phyloP scores from a whole-genome alignment of 2,888 invertebrate species.

The Coelinius sp. region DNA sequence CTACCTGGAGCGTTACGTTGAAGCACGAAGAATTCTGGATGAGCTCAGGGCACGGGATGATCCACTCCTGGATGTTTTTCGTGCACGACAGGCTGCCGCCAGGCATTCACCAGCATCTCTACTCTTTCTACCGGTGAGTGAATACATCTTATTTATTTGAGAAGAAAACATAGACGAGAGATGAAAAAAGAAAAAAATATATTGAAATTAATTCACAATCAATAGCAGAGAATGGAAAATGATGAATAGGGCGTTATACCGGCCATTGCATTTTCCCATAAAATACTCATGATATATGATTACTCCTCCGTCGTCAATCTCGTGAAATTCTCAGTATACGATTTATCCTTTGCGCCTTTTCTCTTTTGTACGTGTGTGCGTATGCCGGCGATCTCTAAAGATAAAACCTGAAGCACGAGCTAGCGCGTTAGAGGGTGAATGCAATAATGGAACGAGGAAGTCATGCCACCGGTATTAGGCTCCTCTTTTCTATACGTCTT shows the following conservation, averaged over 20 bases:
- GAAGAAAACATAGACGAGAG: too few relatives aligned
- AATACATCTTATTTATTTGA: too few relatives aligned
- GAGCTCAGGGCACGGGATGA: slow-evolving; percentile 77
- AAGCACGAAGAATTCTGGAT: slow-evolving; percentile 76
- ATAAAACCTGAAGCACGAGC: slow-evolving; percentile 24
- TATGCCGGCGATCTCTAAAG: slow-evolving; percentile 19
- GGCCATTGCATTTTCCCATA: not conserved
- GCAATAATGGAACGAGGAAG: slow-evolving; percentile 47
- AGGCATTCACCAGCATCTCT: slow-evolving; percentile 77
- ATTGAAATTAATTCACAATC: not conserved
- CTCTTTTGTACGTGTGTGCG: slow-evolving; percentile 4
- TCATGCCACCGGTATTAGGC: slow-evolving; percentile 31
- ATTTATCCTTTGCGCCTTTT: slow-evolving; percentile 6
- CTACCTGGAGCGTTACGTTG: slow-evolving; percentile 76
- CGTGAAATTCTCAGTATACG: slow-evolving; percentile 14
- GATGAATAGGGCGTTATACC: not conserved
- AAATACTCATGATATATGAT: slow-evolving; percentile 19
- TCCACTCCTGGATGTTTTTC: slow-evolving; percentile 78
- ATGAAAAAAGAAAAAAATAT: too few relatives aligned
- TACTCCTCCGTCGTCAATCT: slow-evolving; percentile 8
- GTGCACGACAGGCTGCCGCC: slow-evolving; percentile 78
- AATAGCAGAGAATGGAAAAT: not conserved
- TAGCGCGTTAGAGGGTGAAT: slow-evolving; percentile 38
- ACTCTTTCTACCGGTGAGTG: slow-evolving; percentile 80
- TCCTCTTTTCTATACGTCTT: slow-evolving; percentile 12